Conservation (phyloP, 2,888 invertebrate species). For the Cataglyphis rosenhaueri region DNA sequence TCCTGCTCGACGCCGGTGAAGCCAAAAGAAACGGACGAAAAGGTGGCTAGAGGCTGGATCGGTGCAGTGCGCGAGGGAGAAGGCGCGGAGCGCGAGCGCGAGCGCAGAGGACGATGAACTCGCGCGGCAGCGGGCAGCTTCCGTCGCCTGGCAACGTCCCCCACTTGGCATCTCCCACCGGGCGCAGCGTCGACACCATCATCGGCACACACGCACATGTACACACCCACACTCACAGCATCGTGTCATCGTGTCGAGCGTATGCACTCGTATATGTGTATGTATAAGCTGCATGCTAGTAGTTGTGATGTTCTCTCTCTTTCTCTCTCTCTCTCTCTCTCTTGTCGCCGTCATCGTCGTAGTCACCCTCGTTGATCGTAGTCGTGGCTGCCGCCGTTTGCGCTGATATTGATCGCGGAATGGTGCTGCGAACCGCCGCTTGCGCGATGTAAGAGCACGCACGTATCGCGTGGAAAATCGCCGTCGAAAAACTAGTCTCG, state of each 20-base stretch:
- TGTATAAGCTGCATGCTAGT: neutral
- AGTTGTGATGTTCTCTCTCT: neutral
- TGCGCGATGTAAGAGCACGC: constrained; percentile 23
- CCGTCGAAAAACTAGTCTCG: constrained; percentile 20
- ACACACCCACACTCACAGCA: neutral
- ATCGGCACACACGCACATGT: neutral
- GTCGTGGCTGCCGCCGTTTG: constrained; percentile 62
- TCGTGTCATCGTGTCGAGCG: neutral
- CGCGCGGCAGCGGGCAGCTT: constrained; percentile 86
- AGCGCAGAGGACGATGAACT: constrained; percentile 84
- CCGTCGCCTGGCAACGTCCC: constrained; percentile 86
- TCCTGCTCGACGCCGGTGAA: constrained; percentile 28
- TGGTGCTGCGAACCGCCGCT: constrained; percentile 62
- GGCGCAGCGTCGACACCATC: constrained; percentile 29
- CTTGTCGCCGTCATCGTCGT: constrained; percentile 65
- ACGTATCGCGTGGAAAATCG: neutral
- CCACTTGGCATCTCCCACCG: constrained; percentile 68
- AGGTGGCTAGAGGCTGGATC: constrained; percentile 83
- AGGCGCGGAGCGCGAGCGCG: constrained; percentile 67
- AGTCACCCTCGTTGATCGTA: constrained; percentile 67
- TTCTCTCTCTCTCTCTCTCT: constrained; percentile 13
- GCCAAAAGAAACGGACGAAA: constrained; percentile 60
- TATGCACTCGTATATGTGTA: neutral
- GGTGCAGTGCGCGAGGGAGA: constrained; percentile 84
- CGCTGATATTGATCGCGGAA: constrained; percentile 75